Base-by-base conservation (phyloP, 2,113 vertebrate species). In the Lasiurus cinereus region DNA sequence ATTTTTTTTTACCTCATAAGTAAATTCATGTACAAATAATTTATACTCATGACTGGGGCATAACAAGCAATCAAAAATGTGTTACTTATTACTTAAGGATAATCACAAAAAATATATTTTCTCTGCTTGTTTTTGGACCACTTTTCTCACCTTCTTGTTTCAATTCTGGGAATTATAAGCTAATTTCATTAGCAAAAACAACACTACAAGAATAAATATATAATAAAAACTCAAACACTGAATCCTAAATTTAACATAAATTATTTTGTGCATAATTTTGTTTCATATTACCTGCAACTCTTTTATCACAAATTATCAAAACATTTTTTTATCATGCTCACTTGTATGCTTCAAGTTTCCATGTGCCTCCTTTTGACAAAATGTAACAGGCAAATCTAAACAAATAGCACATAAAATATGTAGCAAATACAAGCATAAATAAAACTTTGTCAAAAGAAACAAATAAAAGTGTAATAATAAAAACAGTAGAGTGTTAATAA, bases 101-200 rank as follows among this genome's bases (percentile, higher is more conserved):
- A 92, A 52, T 89, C 19, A 87, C 11, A 77, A 24, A 87, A 87
- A 59, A 46, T 33, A 59, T 31, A 56, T 62, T 90, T 83, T 72
- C 5, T 72, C 27, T 92, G 43, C 46, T 74, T 90, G 10, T 86
- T 84, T 88, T 52, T 56, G 52, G 70, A 12, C 1, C 13, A 85
- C 77, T 94, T 90, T 92, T 59, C 2, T 66, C 6, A 85, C 8
- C 33, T 89, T 72, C 5, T 72, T 93, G 66, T 74, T 62, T 92
- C 4, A 79, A 90, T 39, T 62, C 29, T 90, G 12, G 16, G 19
- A 86, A 69, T 69, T 46, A n/a, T 8, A 76, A 93, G 16, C 9
- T 88, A 92, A 83, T 90, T 90, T 94, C 9, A 36, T 78, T 66
- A 83, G 16, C 5, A 86, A 59, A 77, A 72, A 14, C 29, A 78